phyloP scores from a whole-genome alignment of 1,140 invertebrate genomes.

The Drosophila tani region DNA sequence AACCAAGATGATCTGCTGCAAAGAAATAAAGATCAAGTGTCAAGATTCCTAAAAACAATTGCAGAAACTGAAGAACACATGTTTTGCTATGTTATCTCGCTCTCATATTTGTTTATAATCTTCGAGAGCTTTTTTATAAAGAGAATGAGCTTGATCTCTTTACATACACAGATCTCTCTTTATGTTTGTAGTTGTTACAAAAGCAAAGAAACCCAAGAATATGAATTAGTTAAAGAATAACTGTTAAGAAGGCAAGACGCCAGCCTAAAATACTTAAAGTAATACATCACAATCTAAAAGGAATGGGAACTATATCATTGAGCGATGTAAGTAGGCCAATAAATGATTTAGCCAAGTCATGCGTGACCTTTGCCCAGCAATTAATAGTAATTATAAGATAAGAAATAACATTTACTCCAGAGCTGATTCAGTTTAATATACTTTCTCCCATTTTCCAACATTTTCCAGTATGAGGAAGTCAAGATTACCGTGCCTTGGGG shows the following conservation, averaged over 20 bases:
- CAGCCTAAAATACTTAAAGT: too few relatives aligned
- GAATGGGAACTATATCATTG: constrained; percentile 62
- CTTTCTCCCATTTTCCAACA: too few relatives aligned
- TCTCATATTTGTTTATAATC: neutral
- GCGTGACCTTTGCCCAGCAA: constrained; percentile 3
- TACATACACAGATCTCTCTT: neutral
- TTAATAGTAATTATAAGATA: neutral
- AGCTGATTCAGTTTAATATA: too few relatives aligned
- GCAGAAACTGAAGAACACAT: neutral
- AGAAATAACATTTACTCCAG: neutral
- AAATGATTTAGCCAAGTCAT: neutral
- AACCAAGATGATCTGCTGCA: neutral
- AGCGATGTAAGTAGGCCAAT: constrained; percentile 50
- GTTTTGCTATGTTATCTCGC: neutral
- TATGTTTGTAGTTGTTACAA: neutral
- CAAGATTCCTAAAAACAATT: neutral
- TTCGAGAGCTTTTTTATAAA: neutral
- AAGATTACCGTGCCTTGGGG: constrained; percentile 88
- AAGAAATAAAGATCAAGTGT: too few relatives aligned
- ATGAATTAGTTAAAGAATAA: neutral
- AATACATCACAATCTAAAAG: neutral
- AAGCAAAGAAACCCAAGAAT: neutral
- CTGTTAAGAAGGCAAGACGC: neutral
- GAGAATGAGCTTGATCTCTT: neutral
- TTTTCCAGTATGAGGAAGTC: constrained; percentile 86